Evolutionary conservation across 2,888 invertebrate genomes (phyloP), one percentile per base, ranked within the genome.

Genomic region (Epirrita christyi): DNA sequence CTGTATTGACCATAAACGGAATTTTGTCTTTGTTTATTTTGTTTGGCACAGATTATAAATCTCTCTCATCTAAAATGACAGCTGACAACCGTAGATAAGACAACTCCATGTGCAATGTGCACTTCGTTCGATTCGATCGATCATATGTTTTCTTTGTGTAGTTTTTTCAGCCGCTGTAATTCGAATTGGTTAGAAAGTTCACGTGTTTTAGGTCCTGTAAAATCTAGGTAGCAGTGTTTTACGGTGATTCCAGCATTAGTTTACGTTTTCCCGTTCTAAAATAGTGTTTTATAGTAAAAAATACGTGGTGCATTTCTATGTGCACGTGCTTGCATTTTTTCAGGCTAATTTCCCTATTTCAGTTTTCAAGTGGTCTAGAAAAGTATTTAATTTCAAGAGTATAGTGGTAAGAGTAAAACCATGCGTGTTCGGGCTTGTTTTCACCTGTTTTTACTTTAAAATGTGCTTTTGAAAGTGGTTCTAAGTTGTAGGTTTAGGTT

Each of bases 111-210:
- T 92, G 91, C 91, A 90, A 83, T 87, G 90, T 91, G 91, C 90
- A 90, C 84, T 87, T 87, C 83, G 86, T 86, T 86, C 82, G 85
- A 81, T 80, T 84, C 90, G 85, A 92, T 92, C 92, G 92, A 92
- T 92, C 92, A 92, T 91, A 92, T 92, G 92, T 92, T 92, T 92
- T 92, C 92, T 91, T 92, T 91, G 91, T 92, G 88, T 89, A 87
- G 86, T 85, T 89, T 88, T 89, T 87, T 89, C 88, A 89, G 89
- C 88, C 85, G 86, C 88, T 89, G 88, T 86, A 85, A 86, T 88
- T 90, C 88, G 86, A 90, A 89, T 86, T 87, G 80, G 84, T 83
- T 87, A 83, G 75, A 76, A 77, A 79, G 74, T 83, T 83, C 77
- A 76, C 76, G 72, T 76, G 74, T 71, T 73, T 64, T 63, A 74